Evolutionary conservation across 37 sponge, comb jelly and placozoan species (phyloP), one percentile per base, ranked within the genome.

Genomic region (Beroe ovata): DNA sequence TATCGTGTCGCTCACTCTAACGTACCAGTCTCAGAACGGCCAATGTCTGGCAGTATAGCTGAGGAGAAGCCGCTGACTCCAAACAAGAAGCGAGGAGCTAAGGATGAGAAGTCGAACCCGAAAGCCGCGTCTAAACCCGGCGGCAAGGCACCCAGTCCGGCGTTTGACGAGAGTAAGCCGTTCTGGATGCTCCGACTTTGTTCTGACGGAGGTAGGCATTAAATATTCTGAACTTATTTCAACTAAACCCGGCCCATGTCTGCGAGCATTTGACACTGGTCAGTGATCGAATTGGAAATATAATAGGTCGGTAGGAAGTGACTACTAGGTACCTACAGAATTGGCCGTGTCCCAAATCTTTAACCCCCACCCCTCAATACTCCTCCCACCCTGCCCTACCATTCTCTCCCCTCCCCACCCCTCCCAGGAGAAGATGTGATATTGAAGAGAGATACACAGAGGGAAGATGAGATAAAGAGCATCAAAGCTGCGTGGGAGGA

Each of bases 401-500:
- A 19, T 18, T 58, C 59, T 58, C 59, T 58, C 59, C 59, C 59
- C 11, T 18, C 18, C 59, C 18, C 59, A 58, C 11, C n/a, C n/a
- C n/a, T n/a, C n/a, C 4, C 54, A 77, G 84, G 84, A 20, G 89
- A 89, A 59, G 88, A 59, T 18, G 64, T 97, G 60, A 81, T 90
- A 28, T 34, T 95, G 54, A 71, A 28, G 23, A 92, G 93, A 64
- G 94, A 97, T 77, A 97, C 94, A 0, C 92, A 92, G 84, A 92
- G 90, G 60, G 94, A 88, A 38, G 97, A 97, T 60, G 92, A 91
- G 40, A 95, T 95, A 59, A 94, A 92, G 71, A 64, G 89, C 39
- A 95, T 97, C 92, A 92, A 92, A 64, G 88, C 93, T 37, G 92
- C 94, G 8, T 97, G 95, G 97, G 95, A 97, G 81, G 90, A 90